These are phyloP conservation scores for Champsocephalus gunnari DNA, from an alignment of 2,797 vertebrate genomes.

Conservation along the genomic window DNA sequence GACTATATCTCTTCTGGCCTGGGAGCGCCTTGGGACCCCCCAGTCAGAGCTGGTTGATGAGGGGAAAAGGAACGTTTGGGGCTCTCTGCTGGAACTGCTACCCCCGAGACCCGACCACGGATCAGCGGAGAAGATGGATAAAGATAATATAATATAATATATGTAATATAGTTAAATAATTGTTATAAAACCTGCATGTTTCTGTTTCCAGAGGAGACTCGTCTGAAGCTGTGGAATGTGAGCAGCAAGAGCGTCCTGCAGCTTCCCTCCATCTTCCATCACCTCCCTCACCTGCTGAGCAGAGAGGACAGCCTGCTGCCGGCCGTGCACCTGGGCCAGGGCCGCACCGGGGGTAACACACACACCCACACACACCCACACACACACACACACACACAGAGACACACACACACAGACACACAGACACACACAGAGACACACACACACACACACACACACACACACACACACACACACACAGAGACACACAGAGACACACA, in stretches of 20 bases:
- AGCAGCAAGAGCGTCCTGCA: constrained; percentile 95
- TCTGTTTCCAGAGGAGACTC: constrained; percentile 90
- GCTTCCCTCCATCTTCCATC: constrained; percentile 97
- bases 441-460: background rate
- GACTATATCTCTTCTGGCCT: too few relatives aligned
- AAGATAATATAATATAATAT: too few relatives aligned
- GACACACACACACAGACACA: background rate
- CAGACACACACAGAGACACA: background rate
- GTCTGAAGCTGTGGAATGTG: constrained; percentile 95
- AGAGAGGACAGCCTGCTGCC: background rate
- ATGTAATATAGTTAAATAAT: too few relatives aligned
- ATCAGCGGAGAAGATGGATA: too few relatives aligned
- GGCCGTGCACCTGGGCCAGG: constrained; percentile 93
- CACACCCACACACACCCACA: constrained; percentile 28
- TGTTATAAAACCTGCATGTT: too few relatives aligned
- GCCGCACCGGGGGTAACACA: constrained; percentile 92
- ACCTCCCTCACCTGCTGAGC: constrained; percentile 95
- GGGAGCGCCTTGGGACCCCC: too few relatives aligned
- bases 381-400: background rate
- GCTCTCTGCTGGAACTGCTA: too few relatives aligned
- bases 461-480: background rate
- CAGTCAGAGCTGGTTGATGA: too few relatives aligned
- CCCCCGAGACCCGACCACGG: too few relatives aligned
- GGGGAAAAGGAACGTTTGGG: too few relatives aligned
- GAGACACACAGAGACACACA: background rate